phyloP scores from a whole-genome alignment of 1,140 invertebrate species.

The Caenorhabditis latens region DNA sequence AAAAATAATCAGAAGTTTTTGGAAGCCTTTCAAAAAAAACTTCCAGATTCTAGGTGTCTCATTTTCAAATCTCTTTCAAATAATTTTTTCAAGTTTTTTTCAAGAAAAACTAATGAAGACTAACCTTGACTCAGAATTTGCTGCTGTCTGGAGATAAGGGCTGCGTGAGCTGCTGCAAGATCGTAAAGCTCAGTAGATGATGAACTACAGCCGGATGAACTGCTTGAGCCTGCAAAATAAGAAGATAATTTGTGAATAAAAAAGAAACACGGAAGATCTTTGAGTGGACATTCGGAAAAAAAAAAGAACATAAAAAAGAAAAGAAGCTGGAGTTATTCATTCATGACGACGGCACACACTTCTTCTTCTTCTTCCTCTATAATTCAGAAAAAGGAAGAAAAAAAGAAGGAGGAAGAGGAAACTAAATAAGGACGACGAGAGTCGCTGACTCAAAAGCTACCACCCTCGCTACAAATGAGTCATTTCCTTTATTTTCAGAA shows the following conservation, averaged over 20 bases:
- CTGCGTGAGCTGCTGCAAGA: slow-evolving; percentile 43
- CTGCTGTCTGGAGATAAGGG: slow-evolving; percentile 30
- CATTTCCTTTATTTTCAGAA: background rate
- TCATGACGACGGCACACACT: slow-evolving; percentile 12
- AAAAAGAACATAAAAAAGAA: background rate
- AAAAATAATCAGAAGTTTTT: background rate
- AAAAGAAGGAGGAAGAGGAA: background rate
- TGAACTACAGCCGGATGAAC: slow-evolving; percentile 63
- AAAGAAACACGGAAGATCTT: background rate
- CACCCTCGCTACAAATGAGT: background rate
- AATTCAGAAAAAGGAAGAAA: slow-evolving; percentile 43
- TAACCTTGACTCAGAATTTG: slow-evolving; percentile 39
- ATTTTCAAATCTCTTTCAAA: background rate
- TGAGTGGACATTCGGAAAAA: background rate
- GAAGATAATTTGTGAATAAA: background rate
- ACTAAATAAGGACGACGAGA: background rate
- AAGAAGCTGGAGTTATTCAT: slow-evolving; percentile 36
- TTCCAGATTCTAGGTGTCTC: too few species aligned
- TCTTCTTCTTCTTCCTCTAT: slow-evolving; percentile 12
- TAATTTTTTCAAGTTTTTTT: background rate
- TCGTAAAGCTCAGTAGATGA: slow-evolving; percentile 62
- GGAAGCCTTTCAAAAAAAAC: background rate
- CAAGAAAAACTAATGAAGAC: background rate
- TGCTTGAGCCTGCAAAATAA: slow-evolving; percentile 56
- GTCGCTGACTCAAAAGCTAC: slow-evolving; percentile 1